phyloP scores from a whole-genome alignment of 2,113 vertebrate genomes.

The Ctenomys sociabilis region DNA sequence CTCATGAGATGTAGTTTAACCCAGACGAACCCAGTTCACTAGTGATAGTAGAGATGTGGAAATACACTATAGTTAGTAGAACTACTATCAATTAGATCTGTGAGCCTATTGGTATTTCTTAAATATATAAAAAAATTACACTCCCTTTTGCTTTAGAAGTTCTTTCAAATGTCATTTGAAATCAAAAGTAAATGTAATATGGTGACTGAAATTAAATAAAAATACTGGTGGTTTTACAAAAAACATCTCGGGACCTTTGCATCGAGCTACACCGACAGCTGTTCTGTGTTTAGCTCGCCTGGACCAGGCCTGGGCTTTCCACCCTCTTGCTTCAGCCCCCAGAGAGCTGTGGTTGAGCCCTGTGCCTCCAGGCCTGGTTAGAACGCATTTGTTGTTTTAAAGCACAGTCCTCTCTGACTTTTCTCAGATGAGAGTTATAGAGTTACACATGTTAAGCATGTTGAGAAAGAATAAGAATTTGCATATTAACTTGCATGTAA shows the following conservation, averaged over 20 bases:
- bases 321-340: background rate
- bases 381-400: background rate
- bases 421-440: background rate
- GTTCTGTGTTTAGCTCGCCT: background rate
- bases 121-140: background rate
- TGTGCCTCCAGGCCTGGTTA: background rate
- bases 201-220: background rate
- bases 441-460: conserved; percentile 23
- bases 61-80: background rate
- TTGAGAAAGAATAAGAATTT: conserved; percentile 20
- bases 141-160: conserved; percentile 29
- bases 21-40: background rate
- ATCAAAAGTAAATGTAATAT: conserved; percentile 17
- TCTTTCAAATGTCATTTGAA: conserved; percentile 1
- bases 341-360: background rate
- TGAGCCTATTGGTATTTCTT: conserved; percentile 28
- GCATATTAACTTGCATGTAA: conserved; percentile 13
- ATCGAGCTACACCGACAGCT: background rate
- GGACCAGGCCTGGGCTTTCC: background rate
- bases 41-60: background rate
- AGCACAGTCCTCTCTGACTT: background rate
- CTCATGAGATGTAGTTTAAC: background rate
- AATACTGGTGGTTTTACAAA: background rate
- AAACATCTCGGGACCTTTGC: background rate
- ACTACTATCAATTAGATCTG: background rate